Evolutionary conservation across 2,888 invertebrate genomes (phyloP), one percentile per base, ranked within the genome.

Genomic region (Byasa hedistus): DNA sequence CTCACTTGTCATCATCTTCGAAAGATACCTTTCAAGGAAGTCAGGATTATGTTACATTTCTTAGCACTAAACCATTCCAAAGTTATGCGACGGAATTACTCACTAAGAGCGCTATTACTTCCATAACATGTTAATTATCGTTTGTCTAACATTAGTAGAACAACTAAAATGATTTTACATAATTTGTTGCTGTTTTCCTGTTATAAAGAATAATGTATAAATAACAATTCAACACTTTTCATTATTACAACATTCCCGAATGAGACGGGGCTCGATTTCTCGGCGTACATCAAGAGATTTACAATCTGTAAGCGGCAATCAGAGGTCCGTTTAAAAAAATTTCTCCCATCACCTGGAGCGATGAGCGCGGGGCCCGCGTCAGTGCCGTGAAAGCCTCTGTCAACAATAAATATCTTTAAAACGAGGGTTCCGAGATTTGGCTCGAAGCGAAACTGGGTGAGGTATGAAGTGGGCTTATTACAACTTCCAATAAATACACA

Each of bases 371-470:
- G 68, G 69, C 77, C 79, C 79, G 79, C 77, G 78, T 80, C 79
- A 73, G 67, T 64, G 69, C 73, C 69, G 75, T 73, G 76, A 70
- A 75, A 72, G 68, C 67, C 73, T 70, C 68, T 75, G 79, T 75
- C 73, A 77, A 74, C 76, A 73, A 80, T 82, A 81, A 81, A 83
- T 83, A 77, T 78, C 73, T 69, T 69, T 61, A 66, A 61, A 68
- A 67, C 63, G 76, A 73, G 77, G 79, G 77, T 76, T 75, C 76
- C 76, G 68, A 75, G 77, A 77, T 75, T 69, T 71, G 68, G 78
- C 81, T 80, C 67, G 68, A 71, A 82, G 83, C 79, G 68, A 71
- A 65, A 75, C 77, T 78, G 76, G 79, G 76, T 17, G 64, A 57
- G 57, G 44, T 55, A 57, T 17, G 51, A 59, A 39, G 27, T 36